Evolutionary conservation across 1,140 invertebrate species (phyloP), one percentile per base, ranked within the genome.

Genomic region (Brachionus asplanchnoidis): DNA sequence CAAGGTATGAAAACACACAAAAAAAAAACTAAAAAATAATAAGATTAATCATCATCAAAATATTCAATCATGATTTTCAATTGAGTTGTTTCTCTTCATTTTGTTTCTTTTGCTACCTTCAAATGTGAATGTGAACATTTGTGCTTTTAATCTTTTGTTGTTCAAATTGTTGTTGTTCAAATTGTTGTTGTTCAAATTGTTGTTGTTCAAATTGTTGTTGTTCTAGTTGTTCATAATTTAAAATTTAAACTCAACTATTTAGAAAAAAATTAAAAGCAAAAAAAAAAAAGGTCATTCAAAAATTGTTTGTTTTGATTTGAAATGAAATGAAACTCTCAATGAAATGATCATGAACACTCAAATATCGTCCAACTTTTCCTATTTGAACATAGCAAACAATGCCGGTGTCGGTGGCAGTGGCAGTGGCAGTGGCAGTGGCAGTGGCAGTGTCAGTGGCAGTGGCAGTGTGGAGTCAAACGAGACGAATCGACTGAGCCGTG

Each of bases 401-500:
- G 14, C 77, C 28, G 12, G 20, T 44, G 28, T 12, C 32, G 7
- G 0, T 14, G 53, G 4, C 1, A 5, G 36, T 14, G 44, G 36
- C 14, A n/a, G 11, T 53, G n/a, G 23, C 5, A 23, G 8, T 23
- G 12, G 36, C 12, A 6, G 20, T 44, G 26, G 23, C 17, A 12
- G 17, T 14, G 53, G 36, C 14, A n/a, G 11, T 53, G n/a, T 11
- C 5, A 23, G 8, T 23, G 12, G 36, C 12, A 6, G 20, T 44
- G 26, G 23, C 32, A 2, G 36, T 26, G 50, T 17, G n/a, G 70
- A 77, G 12, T 17, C 12, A 14, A 79, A 36, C 17, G 73, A 85
- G 12, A 36, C 32, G 32, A 14, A 0, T 7, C 53, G 82, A 17
- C 91, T 97, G 42, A 96, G 94, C 11, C 92, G 95, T 60, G 96